Base-by-base conservation (phyloP, 2,113 vertebrate species). In the Bagarius yarrelli region DNA sequence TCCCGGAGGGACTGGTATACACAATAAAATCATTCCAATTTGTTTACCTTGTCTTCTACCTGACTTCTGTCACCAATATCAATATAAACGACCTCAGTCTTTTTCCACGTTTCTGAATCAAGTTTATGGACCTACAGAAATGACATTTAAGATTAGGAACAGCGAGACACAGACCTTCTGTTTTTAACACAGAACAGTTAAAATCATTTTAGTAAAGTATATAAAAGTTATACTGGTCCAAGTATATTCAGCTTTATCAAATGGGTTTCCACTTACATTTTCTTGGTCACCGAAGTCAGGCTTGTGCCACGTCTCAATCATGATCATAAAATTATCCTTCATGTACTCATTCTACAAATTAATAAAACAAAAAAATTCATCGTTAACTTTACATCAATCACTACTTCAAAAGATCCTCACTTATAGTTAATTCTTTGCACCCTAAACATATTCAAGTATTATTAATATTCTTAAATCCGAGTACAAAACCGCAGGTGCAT, bases 281-380 rank as follows among this genome's bases (percentile, higher is more conserved):
- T 98, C 95, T 88, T 92, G 91, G 3, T 92, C 94, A 72, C 97
- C 97, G 80, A 96, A 89, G 87, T 99, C 97, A 27, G 96, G 93
- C 90, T 96, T 98, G 92, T 99, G 97, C 97, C 96, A 99, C 4
- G 97, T 98, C 93, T 98, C 96, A 79, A 99, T 98, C 92, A 95
- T 96, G 88, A 99, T 95, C 88, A 94, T 85, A 87, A 99, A 99
- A 70, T 95, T 93, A 47, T 97, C 95, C 79, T 95, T 95, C 97
- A 98, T 97, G 91, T 95, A 99, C 56, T 94, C 91, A 79, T 96
- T 99, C 97, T 99, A 91, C 18, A 76, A 25, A 25, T 9, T 9
- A 25, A 44, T n/a, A 9, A 34, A 34, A n/a, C n/a, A n/a, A 23
- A 66, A 34, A 23, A 66, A 36, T 23, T 1, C 1, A 0, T 69